A percentile compares a stretch with the other conserved stretches of the same genome.
These are phyloP conservation scores for Meloidogyne floridensis DNA, from an alignment of 1,140 invertebrate genomes.

Conservation along the genomic window DNA sequence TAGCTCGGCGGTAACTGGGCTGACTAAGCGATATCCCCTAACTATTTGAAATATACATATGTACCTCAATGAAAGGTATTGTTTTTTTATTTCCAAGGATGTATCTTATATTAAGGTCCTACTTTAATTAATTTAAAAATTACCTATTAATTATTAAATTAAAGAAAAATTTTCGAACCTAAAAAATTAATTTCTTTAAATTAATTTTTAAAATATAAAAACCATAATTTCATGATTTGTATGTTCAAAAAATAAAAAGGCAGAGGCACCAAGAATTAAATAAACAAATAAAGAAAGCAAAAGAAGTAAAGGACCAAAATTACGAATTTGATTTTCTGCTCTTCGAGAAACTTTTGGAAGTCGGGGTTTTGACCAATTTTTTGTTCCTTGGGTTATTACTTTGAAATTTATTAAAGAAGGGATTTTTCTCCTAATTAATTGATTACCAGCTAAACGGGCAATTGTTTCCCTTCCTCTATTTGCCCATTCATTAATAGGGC, in stretches of 20 bases:
- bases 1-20: no score
- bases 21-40: no score
- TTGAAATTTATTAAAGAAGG: not conserved
- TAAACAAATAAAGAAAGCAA: slow-evolving; percentile 41
- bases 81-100: no score
- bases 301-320: slow-evolving; percentile 33
- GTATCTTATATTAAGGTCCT: no score
- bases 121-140: not conserved
- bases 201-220: not conserved
- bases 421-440: not conserved
- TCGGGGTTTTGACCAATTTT: not conserved
- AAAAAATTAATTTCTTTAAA: not conserved
- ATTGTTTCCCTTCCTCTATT: not conserved
- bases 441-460: not conserved
- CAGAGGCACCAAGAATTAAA: slow-evolving; percentile 44
- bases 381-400: not conserved
- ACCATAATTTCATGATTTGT: slow-evolving; percentile 37
- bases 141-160: slow-evolving; percentile 43
- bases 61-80: no score
- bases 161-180: slow-evolving; percentile 40
- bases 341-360: slow-evolving; percentile 11
- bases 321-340: slow-evolving; percentile 25
- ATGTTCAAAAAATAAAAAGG: slow-evolving; percentile 45
- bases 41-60: no score
- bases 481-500: not conserved